These are phyloP conservation scores for Seira musarum DNA, from an alignment of 2,888 invertebrate species.

Conservation along the genomic window DNA sequence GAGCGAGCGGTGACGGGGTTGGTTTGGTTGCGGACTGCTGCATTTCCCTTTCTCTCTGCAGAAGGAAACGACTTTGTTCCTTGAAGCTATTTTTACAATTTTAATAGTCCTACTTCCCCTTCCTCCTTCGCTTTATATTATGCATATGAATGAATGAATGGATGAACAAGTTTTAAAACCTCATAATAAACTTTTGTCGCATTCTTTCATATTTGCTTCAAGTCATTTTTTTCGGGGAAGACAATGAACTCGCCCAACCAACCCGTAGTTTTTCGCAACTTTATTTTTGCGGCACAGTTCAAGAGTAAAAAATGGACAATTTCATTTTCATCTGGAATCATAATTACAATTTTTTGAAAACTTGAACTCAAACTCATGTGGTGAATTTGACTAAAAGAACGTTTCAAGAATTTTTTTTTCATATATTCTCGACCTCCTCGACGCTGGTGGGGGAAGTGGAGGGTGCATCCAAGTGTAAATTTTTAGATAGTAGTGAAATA, in stretches of 20 bases:
- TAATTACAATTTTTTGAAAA: slow-evolving; percentile 18
- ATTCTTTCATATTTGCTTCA: neutral
- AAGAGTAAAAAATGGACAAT: slow-evolving; percentile 17
- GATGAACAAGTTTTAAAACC: too few relatives aligned
- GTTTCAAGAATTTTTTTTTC: too few relatives aligned
- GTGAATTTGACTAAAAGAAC: too few relatives aligned
- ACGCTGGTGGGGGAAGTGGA: too few relatives aligned
- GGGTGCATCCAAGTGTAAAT: slow-evolving; percentile 48
- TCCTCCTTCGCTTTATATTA: neutral
- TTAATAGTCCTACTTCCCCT: neutral
- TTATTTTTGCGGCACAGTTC: too few relatives aligned
- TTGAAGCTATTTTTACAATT: too few relatives aligned
- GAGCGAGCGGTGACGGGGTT: slow-evolving; percentile 12
- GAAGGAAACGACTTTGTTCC: too few relatives aligned
- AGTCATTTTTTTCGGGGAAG: slow-evolving; percentile 4
- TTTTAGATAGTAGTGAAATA: slow-evolving; percentile 43
- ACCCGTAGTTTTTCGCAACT: too few relatives aligned
- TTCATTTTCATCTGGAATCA: slow-evolving; percentile 5
- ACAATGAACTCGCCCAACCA: slow-evolving; percentile 38
- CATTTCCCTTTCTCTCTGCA: slow-evolving; percentile 29
- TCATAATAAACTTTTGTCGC: too few relatives aligned
- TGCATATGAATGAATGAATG: too few relatives aligned
- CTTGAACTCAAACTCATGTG: too few relatives aligned
- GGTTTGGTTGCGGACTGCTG: slow-evolving; percentile 37
- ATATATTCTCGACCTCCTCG: too few relatives aligned